Base-by-base conservation (phyloP, 2,797 vertebrate genomes). In the Babyrousa celebensis region DNA sequence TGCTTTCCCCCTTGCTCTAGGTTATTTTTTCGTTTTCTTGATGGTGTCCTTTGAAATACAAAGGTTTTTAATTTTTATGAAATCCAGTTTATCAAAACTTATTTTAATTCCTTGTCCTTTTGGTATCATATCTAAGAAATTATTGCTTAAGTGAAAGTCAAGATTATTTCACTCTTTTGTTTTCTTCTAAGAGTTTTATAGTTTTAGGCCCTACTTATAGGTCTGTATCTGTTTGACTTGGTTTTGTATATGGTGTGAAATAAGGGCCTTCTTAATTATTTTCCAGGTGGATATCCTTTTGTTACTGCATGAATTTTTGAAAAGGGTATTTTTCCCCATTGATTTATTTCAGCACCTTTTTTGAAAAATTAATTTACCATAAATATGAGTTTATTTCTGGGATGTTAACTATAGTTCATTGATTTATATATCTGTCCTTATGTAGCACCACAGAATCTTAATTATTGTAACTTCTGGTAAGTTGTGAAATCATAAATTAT, bases 11-110 rank as follows among this genome's bases (percentile, higher is more conserved):
- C n/a, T 94, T 83, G 85, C 23, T 94, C 0, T 68, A 60, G 20
- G 14, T 72, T 93, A 20, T 48, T 12, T 77, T 96, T 85, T 58
- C n/a, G n/a, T 27, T 85, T 91, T 71, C 71, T 80, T 80, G 18
- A 74, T 79, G 14, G 8, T 86, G 15, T 60, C 79, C 77, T 79
- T 94, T 83, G 54, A 89, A 82, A 21, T 48, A 78, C 2, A 79
- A 80, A 89, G 70, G 15, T 65, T 96, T 91, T 85, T 87, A 63
- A 52, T 78, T 96, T 72, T 70, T 20, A 83, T 89, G 20, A 78
- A 52, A 15, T 74, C 12, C 25, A 62, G 5, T 74, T 93, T 91
- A 40, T 74, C 40, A 67, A 48, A 78, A 18, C 85, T 32, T 70
- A 52, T 48, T 48, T 48, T 48, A 48, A 48, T 75, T 94, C 25